Percentiles rank a stretch among this genome's conserved stretches.
Evolutionary conservation across 2,888 invertebrate genomes (phyloP).

Genomic region (Thecophora atra): DNA sequence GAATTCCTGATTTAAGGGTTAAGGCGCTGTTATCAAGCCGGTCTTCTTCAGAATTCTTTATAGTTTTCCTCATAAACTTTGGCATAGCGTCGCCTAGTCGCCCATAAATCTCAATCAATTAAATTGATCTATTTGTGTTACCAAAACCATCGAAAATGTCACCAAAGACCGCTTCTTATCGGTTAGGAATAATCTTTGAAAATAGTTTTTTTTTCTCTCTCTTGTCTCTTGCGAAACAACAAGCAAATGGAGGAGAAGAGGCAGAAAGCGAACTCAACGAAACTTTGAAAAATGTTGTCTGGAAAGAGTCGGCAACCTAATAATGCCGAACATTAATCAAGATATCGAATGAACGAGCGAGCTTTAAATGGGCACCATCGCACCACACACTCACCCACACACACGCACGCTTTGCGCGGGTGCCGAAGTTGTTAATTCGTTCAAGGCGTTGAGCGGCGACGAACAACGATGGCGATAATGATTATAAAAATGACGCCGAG

Average conservation of each 20-base stretch:
- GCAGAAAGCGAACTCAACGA: not conserved
- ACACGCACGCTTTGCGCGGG: not conserved
- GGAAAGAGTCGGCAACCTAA: constrained; percentile 8
- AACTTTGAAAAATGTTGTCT: not conserved
- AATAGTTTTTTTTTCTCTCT: not conserved
- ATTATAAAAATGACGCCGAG: not conserved
- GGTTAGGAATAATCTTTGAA: not conserved
- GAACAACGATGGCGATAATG: not conserved
- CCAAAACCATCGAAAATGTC: constrained; percentile 35
- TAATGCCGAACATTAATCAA: constrained; percentile 31
- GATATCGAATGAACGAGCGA: constrained; percentile 20
- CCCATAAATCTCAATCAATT: constrained; percentile 44
- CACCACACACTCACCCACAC: not conserved
- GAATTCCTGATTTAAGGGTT: too few relatives aligned
- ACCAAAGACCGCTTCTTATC: constrained; percentile 15
- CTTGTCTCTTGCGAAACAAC: not conserved
- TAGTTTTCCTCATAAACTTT: too few relatives aligned
- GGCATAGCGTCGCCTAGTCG: not conserved
- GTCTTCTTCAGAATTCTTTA: too few relatives aligned
- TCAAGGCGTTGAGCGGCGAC: constrained; percentile 16
- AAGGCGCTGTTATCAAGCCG: too few relatives aligned
- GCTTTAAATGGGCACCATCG: not conserved
- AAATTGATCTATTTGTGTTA: constrained; percentile 44
- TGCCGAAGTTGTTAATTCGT: constrained; percentile 16
- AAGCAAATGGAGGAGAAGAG: not conserved